These are phyloP conservation scores for Myopa tessellatipennis DNA, from an alignment of 2,888 invertebrate species.

Conservation along the genomic window DNA sequence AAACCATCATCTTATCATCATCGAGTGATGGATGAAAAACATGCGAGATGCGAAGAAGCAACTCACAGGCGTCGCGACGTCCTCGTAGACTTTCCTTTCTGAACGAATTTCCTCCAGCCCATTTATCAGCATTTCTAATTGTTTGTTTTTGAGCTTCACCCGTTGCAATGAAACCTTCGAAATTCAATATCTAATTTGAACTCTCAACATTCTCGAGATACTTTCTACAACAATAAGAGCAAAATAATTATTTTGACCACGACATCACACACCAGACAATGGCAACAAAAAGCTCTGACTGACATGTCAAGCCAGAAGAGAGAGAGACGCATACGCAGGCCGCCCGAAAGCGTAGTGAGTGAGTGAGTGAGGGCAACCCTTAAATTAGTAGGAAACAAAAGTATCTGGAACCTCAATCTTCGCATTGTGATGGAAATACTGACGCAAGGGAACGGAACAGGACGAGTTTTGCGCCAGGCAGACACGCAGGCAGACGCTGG, in stretches of 20 bases:
- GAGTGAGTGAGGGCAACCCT: conserved; percentile 44
- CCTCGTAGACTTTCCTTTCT: not conserved
- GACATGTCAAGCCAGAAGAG: conserved; percentile 45
- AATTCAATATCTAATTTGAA: conserved; percentile 48
- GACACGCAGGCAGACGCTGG: not conserved
- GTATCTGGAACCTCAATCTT: conserved; percentile 63
- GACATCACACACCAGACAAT: conserved; percentile 64
- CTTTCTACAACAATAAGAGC: conserved; percentile 42
- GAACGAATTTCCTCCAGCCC: not conserved
- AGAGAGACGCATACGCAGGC: conserved; percentile 38
- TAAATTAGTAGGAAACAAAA: conserved; percentile 47
- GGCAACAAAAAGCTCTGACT: conserved; percentile 45
- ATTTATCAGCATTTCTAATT: not conserved
- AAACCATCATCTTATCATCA: too few relatives aligned
- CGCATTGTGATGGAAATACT: conserved; percentile 49
- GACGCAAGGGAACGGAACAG: not conserved
- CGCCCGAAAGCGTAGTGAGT: not conserved
- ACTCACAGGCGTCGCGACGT: too few relatives aligned
- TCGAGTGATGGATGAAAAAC: too few relatives aligned
- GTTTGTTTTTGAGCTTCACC: not conserved
- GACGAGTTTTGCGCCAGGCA: not conserved
- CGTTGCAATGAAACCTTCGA: conserved; percentile 1
- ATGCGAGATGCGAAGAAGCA: too few relatives aligned
- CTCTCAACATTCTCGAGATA: conserved; percentile 37
- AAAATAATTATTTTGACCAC: conserved; percentile 63